A percentile compares a stretch with the other conserved stretches of the same genome.
Evolutionary conservation across 2,113 vertebrate species (phyloP).

Genomic region (Prinia subflava): DNA sequence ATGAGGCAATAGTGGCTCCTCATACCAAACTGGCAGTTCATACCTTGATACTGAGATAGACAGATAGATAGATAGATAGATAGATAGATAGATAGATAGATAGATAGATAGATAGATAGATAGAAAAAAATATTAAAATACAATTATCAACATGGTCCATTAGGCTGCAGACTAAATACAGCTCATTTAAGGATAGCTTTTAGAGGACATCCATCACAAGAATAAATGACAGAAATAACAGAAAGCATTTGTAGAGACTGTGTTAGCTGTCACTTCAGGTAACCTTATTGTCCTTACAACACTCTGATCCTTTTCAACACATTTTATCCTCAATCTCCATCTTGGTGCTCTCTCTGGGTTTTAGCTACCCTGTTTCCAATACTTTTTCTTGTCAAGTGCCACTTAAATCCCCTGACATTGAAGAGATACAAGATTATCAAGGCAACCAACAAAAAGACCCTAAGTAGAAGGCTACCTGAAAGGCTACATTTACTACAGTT

Average conservation of each 20-base stretch:
- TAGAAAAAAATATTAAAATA: neutral
- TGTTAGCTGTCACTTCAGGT: neutral
- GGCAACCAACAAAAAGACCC: neutral
- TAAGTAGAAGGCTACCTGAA: neutral
- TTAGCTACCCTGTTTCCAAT: neutral
- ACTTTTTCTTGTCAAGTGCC: neutral
- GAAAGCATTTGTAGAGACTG: neutral
- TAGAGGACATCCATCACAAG: neutral
- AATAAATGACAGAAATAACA: neutral
- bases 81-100: neutral
- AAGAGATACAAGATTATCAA: neutral
- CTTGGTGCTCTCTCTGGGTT: neutral
- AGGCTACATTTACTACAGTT: neutral
- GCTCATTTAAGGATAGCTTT: neutral
- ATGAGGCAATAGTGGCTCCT: neutral
- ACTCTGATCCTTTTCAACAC: neutral
- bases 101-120: neutral
- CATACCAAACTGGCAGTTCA: neutral
- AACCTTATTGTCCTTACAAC: neutral
- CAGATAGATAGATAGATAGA: neutral
- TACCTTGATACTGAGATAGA: neutral
- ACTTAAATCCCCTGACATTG: neutral
- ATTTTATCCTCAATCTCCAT: neutral
- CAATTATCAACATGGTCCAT: neutral
- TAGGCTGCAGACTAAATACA: neutral